A percentile compares a stretch with the other conserved stretches of the same genome.
phyloP scores from a whole-genome alignment of 2,888 invertebrate genomes.

The Sesia apiformis region DNA sequence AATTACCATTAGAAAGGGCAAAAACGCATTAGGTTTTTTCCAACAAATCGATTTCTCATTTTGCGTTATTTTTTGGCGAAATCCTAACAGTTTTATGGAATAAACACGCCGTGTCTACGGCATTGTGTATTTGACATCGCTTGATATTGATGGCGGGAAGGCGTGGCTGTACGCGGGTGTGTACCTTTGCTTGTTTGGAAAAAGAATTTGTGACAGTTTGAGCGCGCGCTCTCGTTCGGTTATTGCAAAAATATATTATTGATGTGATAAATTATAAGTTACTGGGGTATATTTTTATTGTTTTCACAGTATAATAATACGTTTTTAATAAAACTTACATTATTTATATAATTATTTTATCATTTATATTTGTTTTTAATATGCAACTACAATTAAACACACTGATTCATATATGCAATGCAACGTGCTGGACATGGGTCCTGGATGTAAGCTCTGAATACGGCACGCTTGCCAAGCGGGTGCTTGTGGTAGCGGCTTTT shows the following conservation, averaged over 20 bases:
- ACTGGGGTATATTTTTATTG: too few species aligned
- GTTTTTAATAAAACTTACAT: too few species aligned
- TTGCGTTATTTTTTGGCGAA: conserved; percentile 13
- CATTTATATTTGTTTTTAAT: too few species aligned
- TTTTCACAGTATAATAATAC: too few species aligned
- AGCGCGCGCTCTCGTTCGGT: not conserved
- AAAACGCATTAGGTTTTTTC: conserved; percentile 11
- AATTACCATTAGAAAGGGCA: conserved; percentile 12
- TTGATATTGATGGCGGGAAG: conserved; percentile 42
- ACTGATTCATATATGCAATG: too few species aligned
- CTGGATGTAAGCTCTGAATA: too few species aligned
- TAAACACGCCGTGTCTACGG: conserved; percentile 18
- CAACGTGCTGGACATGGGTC: too few species aligned
- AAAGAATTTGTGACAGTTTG: conserved; percentile 1
- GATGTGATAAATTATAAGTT: too few species aligned
- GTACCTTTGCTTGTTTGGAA: conserved; percentile 11
- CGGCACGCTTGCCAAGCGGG: too few species aligned
- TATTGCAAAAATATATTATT: not conserved
- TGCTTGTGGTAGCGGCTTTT: too few species aligned
- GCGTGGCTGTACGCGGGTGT: conserved; percentile 36
- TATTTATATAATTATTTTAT: too few species aligned
- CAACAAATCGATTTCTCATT: conserved; percentile 19
- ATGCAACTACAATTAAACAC: too few species aligned
- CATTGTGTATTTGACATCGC: conserved; percentile 34
- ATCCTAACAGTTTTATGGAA: conserved; percentile 25